phyloP scores from a whole-genome alignment of 2,797 vertebrate species.

The Tamandua tetradactyla region DNA sequence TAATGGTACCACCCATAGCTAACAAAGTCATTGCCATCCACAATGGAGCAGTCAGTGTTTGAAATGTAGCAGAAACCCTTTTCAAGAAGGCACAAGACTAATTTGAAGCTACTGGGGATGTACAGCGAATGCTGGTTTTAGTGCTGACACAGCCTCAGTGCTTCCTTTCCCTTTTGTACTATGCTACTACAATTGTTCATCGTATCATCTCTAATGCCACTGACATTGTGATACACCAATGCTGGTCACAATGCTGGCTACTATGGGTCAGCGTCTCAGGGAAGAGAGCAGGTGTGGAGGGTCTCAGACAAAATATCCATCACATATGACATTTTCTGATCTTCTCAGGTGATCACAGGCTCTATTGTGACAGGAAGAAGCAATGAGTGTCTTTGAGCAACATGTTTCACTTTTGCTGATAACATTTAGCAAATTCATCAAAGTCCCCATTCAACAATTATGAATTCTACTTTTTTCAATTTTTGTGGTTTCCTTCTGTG shows the following conservation, averaged over 20 bases:
- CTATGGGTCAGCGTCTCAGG: no score
- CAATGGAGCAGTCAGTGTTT: neutral
- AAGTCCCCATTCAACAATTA: neutral
- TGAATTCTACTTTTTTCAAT: neutral
- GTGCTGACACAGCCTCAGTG: neutral
- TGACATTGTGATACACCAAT: neutral
- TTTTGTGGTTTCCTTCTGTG: neutral
- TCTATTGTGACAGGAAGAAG: neutral
- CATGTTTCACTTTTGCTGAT: neutral
- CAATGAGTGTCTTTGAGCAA: neutral
- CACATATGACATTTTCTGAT: neutral
- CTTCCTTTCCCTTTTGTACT: accelerated
- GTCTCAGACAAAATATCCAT: neutral
- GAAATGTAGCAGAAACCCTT: neutral
- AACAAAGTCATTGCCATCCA: neutral
- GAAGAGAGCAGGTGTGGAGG: neutral
- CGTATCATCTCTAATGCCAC: no score
- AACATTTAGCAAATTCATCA: neutral
- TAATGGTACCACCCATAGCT: no score
- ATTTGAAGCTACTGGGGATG: neutral
- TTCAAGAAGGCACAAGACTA: accelerated
- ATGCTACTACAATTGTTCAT: neutral
- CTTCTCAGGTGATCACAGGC: neutral
- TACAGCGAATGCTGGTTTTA: accelerated
- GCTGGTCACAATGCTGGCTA: neutral